Base-by-base conservation (phyloP, 1,140 invertebrate species). In the Drosophila neocordata region DNA sequence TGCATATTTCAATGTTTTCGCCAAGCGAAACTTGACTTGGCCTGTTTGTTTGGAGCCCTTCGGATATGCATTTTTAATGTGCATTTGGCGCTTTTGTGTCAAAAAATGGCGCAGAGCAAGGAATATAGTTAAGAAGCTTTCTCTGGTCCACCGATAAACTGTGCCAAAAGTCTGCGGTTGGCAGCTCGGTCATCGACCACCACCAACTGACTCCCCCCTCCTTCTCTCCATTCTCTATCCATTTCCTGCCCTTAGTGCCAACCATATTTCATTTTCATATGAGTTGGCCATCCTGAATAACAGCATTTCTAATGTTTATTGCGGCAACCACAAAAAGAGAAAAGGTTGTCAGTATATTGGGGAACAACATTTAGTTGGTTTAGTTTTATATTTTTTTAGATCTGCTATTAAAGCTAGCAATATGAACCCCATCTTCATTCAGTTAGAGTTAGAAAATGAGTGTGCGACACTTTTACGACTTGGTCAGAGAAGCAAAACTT, bases 1-100 rank as follows among this genome's bases (percentile, higher is more conserved):
- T 87, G 83, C 82, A 88, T 87, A 87, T 87, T 87, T 87, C 82
- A 87, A 87, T 87, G 82, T 81, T 82, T 87, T 88, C 83, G 82
- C 74, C 69, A 48, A 55, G 78, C 78, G 68, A 79, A 79, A 88
- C 83, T 87, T 87, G 78, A 87, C 82, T 87, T 87, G 74, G 35
- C 41, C 62, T 69, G 64, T 75, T 79, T 83, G 80, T 72, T 48
- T 79, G 76, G 73, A 77, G 59, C 78, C 82, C 68, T 79, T 56
- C 69, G 79, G 82, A 87, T 87, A 88, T 87, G 82, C 83, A 87
- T 87, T 87, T 87, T 87, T 87, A 87, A 87, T 87, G 82, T 88
- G 79, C 83, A 87, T 87, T 87, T 88, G 83, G 41, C 65, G 83
- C 83, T 77, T 88, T 87, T 87, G 78, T 87, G 82, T 87, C 83